Evolutionary conservation across 1,140 invertebrate species (phyloP), one percentile per base, ranked within the genome.

Genomic region (Dicyema japonicum): DNA sequence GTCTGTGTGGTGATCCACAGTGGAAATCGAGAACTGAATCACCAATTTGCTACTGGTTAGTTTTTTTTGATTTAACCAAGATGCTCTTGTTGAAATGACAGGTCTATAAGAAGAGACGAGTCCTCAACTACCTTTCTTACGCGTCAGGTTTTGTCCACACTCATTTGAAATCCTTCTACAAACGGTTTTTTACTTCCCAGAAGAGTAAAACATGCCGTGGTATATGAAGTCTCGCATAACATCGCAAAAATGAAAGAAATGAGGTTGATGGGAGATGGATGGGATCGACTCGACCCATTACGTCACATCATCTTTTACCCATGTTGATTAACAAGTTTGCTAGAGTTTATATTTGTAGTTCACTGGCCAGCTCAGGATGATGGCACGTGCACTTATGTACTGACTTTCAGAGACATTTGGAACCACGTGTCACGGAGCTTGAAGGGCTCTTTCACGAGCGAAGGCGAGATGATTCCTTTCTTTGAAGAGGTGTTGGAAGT

Each of bases 1-100:
- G 63, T 94, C 21, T 88, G 80, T 56, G 68, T 97, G 1, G 97
- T 97, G 88, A 90, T 97, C 41, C 88, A 97, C 57, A 90, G 80
- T 32, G 88, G 88, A 12, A 90, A 78, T 46, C 59, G 88, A 40
- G 88, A 85, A 22, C 80, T 97, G 56, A 88, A 88, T 2, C 88
- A 97, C 60, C 88, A 97, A 61, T 85, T 97, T 11, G 85, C 85
- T 18, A 92, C 82, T 38, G n/a, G n/a, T n/a, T n/a, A n/a, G n/a
- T n/a, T n/a, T n/a, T n/a, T n/a, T n/a, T n/a, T n/a, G n/a, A n/a
- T n/a, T n/a, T n/a, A n/a, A n/a, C n/a, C n/a, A n/a, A n/a, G 64
- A 94, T 64, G 78, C 85, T 16, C 54, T 97, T 18, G 76, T 92
- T 22, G 64, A 74, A 38, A 97, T 97, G 88, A 97, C 47, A 92